Evolutionary conservation across 2,888 invertebrate species (phyloP).

Genomic region (Rapana venosa): DNA sequence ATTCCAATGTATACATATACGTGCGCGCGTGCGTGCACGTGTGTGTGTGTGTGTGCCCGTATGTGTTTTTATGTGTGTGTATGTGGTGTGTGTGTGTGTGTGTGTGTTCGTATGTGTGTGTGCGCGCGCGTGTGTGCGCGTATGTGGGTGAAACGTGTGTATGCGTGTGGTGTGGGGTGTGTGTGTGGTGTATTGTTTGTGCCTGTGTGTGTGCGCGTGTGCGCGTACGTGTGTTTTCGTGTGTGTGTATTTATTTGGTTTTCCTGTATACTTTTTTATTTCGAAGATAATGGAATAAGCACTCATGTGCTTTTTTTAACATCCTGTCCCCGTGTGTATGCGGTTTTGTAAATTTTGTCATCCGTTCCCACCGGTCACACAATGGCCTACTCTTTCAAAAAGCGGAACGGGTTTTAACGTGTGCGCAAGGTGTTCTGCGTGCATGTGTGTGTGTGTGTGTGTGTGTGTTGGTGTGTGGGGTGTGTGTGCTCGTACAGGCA

Average conservation of each 20-base stretch:
- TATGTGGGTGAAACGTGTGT: constrained; percentile 19
- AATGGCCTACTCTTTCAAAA: no score
- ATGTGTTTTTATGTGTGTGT: constrained; percentile 25
- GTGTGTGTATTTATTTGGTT: background rate
- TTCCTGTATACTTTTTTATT: no score
- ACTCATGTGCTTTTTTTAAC: no score
- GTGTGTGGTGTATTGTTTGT: background rate
- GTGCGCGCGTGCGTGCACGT: background rate
- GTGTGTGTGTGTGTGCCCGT: constrained; percentile 19
- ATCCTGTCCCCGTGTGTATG: no score
- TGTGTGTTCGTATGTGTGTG: constrained; percentile 16
- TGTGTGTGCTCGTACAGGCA: no score
- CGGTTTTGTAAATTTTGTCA: no score
- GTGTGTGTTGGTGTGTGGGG: no score
- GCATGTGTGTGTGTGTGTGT: no score
- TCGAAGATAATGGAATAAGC: no score
- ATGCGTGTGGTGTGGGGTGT: constrained; percentile 21
- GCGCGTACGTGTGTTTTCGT: background rate
- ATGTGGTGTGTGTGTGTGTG: constrained; percentile 27
- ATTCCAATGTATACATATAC: background rate
- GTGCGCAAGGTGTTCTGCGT: no score
- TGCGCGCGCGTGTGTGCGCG: constrained; percentile 11
- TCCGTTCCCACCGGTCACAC: no score
- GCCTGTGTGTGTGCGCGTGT: constrained; percentile 18
- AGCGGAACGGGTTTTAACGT: no score